These are phyloP conservation scores for Tiliqua scincoides DNA, from an alignment of 2,113 vertebrate species.

Conservation along the genomic window DNA sequence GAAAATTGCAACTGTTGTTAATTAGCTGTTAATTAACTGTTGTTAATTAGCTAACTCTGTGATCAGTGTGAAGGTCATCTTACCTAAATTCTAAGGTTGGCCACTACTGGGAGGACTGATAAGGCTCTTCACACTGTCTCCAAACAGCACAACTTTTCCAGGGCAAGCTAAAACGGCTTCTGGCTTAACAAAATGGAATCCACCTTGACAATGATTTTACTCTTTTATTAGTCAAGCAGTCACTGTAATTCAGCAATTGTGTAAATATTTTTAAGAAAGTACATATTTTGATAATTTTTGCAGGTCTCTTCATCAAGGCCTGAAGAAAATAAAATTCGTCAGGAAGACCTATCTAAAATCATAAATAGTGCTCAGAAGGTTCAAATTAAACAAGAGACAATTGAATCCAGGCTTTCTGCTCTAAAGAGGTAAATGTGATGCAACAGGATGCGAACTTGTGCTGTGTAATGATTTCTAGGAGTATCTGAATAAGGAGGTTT, in stretches of 20 bases:
- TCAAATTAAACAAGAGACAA: conserved; percentile 90
- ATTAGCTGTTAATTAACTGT: too few relatives aligned
- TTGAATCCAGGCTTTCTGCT: conserved; percentile 86
- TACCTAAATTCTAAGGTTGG: too few relatives aligned
- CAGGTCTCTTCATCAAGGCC: conserved; percentile 92
- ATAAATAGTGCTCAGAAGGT: conserved; percentile 90
- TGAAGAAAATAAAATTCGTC: conserved; percentile 90
- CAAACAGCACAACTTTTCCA: too few relatives aligned
- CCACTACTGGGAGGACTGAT: too few relatives aligned
- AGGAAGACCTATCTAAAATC: conserved; percentile 93
- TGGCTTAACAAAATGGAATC: too few relatives aligned
- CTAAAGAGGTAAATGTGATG: conserved; percentile 85
- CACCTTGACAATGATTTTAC: too few relatives aligned
- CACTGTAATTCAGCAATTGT: neutral
- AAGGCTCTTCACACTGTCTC: too few relatives aligned
- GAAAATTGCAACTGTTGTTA: too few relatives aligned
- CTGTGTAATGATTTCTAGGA: neutral
- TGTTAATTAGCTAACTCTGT: too few relatives aligned
- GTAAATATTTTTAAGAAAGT: neutral
- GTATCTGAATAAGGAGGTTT: neutral
- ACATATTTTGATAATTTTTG: conserved; percentile 38
- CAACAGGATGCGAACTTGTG: neutral
- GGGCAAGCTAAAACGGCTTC: too few relatives aligned
- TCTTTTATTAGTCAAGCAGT: too few relatives aligned
- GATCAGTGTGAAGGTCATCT: too few relatives aligned